Evolutionary conservation across 2,888 invertebrate species (phyloP), one percentile per base, ranked within the genome.

Genomic region (Parasteatoda lunata): DNA sequence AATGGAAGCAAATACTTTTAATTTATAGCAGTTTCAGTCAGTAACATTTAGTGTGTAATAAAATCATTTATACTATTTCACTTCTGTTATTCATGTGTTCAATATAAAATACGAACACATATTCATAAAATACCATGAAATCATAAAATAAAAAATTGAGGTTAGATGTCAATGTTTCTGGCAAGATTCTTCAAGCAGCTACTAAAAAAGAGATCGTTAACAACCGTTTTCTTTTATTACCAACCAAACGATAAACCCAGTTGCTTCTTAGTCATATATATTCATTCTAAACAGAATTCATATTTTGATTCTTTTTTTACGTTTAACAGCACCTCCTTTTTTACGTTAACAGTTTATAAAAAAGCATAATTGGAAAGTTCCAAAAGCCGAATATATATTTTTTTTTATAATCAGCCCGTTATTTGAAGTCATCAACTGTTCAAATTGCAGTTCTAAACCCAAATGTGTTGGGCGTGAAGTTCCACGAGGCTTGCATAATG

Each of bases 361-460:
- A n/a, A 13, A 59, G 51, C 85, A 76, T 86, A 80, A 86, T 80
- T 86, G 80, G 80, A 68, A 72, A 76, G 47, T 64, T 52, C 45
- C 59, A 30, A 78, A 75, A 59, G 59, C 72, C n/a, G 59, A 78
- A 78, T 45, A 52, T 51, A 68, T 30, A 30, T 15, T 15, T 15
- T 9, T 45, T 15, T 30, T 9, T 15, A 45, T 68, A 6, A 30
- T 13, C 69, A 52, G 66, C 54, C 77, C 80, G 66, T 80, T 86
- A 86, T 86, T 86, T 86, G 30, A 77, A 86, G 85, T 80, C 85
- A 86, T 86, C 85, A 80, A 80, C 77, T 77, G 49, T n/a, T 68
- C 76, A 65, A 86, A 80, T 80, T 76, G 80, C 85, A n/a, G 66
- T 68, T 69, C 76, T 76, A 79, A 85, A 85, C 71, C 79, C 48